Conservation (phyloP, 1,140 invertebrate species). For the Hirudo medicinalis region DNA sequence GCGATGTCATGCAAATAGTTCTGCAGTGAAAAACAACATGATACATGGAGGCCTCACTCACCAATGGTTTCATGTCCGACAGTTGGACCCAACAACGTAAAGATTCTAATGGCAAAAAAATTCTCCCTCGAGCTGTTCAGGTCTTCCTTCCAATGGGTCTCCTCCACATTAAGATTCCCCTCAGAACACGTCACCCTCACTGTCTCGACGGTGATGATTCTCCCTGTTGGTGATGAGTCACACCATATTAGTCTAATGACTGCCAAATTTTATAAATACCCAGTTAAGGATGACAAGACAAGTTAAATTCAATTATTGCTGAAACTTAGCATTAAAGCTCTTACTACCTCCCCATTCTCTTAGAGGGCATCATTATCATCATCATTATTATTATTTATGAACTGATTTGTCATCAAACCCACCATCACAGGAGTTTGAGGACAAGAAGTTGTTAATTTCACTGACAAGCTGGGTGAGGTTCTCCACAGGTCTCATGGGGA, state of each 20-base stretch:
- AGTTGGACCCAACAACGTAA: constrained; percentile 12
- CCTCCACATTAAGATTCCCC: constrained; percentile 5
- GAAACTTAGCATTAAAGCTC: too few relatives aligned
- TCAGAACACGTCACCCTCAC: constrained; percentile 3
- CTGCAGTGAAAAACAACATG: too few relatives aligned
- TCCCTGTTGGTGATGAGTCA: not conserved
- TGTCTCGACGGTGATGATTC: constrained; percentile 14
- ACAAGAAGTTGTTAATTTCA: constrained; percentile 15
- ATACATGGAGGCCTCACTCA: not conserved
- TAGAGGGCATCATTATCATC: too few relatives aligned
- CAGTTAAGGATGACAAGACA: too few relatives aligned
- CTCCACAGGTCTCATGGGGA: constrained; percentile 9
- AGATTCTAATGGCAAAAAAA: constrained; percentile 13
- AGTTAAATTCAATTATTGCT: too few relatives aligned
- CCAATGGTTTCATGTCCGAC: constrained; percentile 18
- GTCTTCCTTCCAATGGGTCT: constrained; percentile 15
- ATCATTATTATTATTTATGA: too few relatives aligned
- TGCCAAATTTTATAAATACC: too few relatives aligned
- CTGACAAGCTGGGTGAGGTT: constrained; percentile 17
- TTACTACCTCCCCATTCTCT: too few relatives aligned
- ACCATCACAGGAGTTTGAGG: constrained; percentile 13
- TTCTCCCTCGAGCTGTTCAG: constrained; percentile 9
- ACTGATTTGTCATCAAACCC: not conserved
- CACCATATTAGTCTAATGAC: too few relatives aligned
- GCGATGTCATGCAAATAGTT: too few relatives aligned